Percentiles rank a stretch among this genome's conserved stretches.
Evolutionary conservation across 2,113 vertebrate genomes (phyloP).

Genomic region (Siphamia tubifer): DNA sequence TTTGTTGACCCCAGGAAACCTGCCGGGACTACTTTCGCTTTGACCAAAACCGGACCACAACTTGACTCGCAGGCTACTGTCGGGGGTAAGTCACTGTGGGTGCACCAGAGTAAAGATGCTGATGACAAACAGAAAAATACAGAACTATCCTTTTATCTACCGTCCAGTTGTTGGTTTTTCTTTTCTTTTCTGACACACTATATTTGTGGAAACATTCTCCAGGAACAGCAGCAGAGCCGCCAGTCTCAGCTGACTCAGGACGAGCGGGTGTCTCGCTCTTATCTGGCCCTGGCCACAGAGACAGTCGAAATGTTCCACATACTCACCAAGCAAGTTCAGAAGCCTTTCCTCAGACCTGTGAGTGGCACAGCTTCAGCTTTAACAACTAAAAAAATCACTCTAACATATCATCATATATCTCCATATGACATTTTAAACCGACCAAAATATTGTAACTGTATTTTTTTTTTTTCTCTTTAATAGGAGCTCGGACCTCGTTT

Average conservation of each 20-base stretch:
- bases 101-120: no score
- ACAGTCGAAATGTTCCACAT: slow-evolving; percentile 99
- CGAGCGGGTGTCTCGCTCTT: slow-evolving; percentile 95
- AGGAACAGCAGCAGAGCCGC: slow-evolving; percentile 98
- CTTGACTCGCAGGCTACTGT: no score
- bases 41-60: no score
- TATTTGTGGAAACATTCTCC: background rate
- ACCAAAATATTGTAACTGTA: background rate
- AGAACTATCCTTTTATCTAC: no score
- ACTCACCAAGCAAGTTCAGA: slow-evolving; percentile 99
- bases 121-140: no score
- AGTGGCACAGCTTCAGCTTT: slow-evolving; percentile 68
- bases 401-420: background rate
- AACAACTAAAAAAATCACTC: background rate
- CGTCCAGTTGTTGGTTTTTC: no score
- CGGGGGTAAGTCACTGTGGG: no score
- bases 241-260: slow-evolving; percentile 97
- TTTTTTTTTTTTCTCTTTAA: background rate
- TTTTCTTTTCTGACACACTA: no score
- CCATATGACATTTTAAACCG: background rate
- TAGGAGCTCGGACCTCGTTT: slow-evolving; percentile 95
- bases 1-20: no score
- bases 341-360: slow-evolving; percentile 97
- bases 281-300: slow-evolving; percentile 95
- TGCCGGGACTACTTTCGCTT: no score